Percentiles rank a stretch among this genome's conserved stretches.
Conservation (phyloP, 2,113 vertebrate species). For the Mixornis gularis region DNA sequence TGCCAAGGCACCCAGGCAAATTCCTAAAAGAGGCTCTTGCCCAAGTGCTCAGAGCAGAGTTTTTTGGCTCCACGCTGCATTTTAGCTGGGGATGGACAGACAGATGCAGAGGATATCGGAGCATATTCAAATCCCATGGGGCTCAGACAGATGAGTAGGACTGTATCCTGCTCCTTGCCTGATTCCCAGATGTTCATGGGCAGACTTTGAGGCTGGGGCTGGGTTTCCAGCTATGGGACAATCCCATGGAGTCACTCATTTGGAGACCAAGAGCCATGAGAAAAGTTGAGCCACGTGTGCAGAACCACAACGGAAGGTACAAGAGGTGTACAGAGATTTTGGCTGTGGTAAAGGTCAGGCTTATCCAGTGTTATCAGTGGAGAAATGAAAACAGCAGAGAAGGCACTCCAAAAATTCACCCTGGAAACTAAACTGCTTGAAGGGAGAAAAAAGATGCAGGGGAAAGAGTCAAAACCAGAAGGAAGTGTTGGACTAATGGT, state of each 20-base stretch:
- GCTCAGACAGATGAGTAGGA: background rate
- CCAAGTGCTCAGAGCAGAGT: conserved; percentile 33
- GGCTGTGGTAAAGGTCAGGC: background rate
- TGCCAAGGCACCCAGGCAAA: conserved; percentile 53
- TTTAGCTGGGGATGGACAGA: background rate
- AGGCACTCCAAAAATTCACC: background rate
- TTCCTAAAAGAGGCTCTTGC: conserved; percentile 35
- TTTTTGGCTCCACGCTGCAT: background rate
- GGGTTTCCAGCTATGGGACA: background rate
- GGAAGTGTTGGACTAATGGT: background rate
- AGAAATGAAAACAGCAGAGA: background rate
- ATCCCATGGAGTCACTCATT: background rate
- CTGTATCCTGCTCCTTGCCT: background rate
- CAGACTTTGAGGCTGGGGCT: background rate
- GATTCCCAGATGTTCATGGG: background rate
- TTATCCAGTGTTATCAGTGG: background rate
- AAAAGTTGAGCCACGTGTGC: background rate
- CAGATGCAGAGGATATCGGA: background rate
- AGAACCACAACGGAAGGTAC: background rate
- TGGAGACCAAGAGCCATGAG: background rate
- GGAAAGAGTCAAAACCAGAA: background rate
- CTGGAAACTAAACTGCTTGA: background rate
- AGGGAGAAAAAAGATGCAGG: background rate
- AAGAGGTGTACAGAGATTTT: background rate
- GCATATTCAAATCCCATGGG: background rate